phyloP scores from a whole-genome alignment of 2,113 vertebrate species.

The Sialia sialis region DNA sequence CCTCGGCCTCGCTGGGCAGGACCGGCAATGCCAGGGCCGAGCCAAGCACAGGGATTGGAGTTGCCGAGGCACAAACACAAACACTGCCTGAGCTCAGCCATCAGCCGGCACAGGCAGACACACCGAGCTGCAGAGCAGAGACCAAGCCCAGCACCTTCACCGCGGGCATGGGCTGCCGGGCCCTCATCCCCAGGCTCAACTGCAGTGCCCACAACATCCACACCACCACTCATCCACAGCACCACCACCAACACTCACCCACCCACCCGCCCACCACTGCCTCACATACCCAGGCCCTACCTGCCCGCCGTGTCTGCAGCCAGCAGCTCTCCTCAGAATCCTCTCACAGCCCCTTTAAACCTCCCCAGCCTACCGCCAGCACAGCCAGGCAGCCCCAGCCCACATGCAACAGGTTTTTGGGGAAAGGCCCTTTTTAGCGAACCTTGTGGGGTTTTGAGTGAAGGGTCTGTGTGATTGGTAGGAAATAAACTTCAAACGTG shows the following conservation, averaged over 20 bases:
- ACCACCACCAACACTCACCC: no score
- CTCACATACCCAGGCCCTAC: accelerated
- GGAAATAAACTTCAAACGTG: neutral
- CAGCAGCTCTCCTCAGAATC: accelerated
- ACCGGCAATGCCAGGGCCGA: accelerated
- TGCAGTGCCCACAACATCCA: accelerated
- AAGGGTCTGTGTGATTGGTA: neutral
- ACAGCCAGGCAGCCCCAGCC: neutral
- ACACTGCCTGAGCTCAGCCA: accelerated
- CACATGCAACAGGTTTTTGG: neutral
- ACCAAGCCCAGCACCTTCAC: accelerated
- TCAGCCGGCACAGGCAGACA: neutral
- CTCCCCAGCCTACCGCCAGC: neutral
- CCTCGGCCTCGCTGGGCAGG: accelerated
- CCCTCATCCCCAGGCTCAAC: accelerated
- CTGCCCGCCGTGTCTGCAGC: accelerated
- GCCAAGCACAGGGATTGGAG: accelerated
- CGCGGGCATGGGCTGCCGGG: accelerated
- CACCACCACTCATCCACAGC: no score
- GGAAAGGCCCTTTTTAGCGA: no score
- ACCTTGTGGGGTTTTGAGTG: neutral
- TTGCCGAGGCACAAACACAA: no score
- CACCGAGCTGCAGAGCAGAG: accelerated
- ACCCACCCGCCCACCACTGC: accelerated
- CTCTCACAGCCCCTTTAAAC: neutral